Conservation (phyloP, 2,113 vertebrate species). For the Theropithecus gelada region DNA sequence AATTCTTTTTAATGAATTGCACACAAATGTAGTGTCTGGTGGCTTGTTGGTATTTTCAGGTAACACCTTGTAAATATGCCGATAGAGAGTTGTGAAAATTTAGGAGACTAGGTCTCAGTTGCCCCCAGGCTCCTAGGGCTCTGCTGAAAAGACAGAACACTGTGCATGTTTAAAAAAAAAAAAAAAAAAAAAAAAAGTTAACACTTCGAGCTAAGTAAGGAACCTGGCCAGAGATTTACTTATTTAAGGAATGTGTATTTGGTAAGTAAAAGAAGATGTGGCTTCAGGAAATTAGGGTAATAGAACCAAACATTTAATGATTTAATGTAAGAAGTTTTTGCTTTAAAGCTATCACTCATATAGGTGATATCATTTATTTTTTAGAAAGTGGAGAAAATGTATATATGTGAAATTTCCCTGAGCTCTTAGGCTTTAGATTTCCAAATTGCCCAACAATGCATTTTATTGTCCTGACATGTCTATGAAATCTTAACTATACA, state of each 20-base stretch:
- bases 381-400: not conserved
- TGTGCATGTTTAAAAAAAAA: not conserved
- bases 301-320: not conserved
- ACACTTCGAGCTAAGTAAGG: not conserved
- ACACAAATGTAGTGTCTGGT: not conserved
- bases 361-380: not conserved
- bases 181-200: not conserved
- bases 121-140: not conserved
- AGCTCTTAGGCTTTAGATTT: not conserved
- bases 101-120: slow-evolving; percentile 33
- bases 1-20: slow-evolving; percentile 6
- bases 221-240: not conserved
- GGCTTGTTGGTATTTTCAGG: slow-evolving; percentile 58
- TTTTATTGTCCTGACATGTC: not conserved
- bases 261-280: not conserved
- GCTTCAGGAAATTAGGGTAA: slow-evolving; percentile 35
- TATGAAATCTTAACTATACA: not conserved
- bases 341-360: not conserved
- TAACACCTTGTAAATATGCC: slow-evolving; percentile 57
- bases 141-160: not conserved
- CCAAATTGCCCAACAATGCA: not conserved
- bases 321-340: not conserved
- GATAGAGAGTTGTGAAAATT: slow-evolving; percentile 9
- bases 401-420: not conserved
- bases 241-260: not conserved